Percentiles rank a stretch among this genome's conserved stretches.
Evolutionary conservation across 2,888 invertebrate genomes (phyloP).

Genomic region (Dastarcus helophoroides): DNA sequence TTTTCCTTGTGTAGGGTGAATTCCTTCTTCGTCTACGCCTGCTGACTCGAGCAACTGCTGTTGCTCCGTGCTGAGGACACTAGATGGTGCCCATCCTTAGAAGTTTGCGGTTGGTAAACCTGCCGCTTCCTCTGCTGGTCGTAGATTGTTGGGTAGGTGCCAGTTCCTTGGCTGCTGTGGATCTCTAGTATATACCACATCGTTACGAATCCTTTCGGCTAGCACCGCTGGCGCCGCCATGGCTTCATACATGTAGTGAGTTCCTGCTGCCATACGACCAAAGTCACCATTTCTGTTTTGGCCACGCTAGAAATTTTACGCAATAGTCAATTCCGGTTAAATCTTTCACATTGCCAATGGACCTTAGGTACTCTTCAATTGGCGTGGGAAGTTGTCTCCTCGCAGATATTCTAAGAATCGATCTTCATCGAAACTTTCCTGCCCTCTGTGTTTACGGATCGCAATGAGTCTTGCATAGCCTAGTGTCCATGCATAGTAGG

Average conservation of each 20-base stretch:
- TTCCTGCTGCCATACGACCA: neutral
- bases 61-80: constrained; percentile 1
- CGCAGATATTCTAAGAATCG: constrained; percentile 1
- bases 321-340: constrained; percentile 2
- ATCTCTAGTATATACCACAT: neutral
- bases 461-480: neutral
- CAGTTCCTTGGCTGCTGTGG: constrained; percentile 2
- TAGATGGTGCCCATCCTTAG: constrained; percentile 2
- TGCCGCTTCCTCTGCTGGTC: constrained; percentile 1
- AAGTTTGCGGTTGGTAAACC: constrained; percentile 4
- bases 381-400: constrained; percentile 2
- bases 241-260: constrained; percentile 2
- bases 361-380: constrained; percentile 4
- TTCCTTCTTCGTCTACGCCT: constrained; percentile 1
- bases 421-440: neutral
- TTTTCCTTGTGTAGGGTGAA: neutral
- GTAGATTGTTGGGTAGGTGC: neutral
- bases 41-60: constrained; percentile 1
- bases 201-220: neutral
- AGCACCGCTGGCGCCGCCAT: constrained; percentile 3
- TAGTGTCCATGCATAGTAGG: constrained; percentile 1
- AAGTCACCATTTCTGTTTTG: constrained; percentile 1
- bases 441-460: neutral
- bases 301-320: neutral
- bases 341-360: constrained; percentile 1